phyloP scores from a whole-genome alignment of 2,797 vertebrate species.

The Platyrinchus mystaceus region DNA sequence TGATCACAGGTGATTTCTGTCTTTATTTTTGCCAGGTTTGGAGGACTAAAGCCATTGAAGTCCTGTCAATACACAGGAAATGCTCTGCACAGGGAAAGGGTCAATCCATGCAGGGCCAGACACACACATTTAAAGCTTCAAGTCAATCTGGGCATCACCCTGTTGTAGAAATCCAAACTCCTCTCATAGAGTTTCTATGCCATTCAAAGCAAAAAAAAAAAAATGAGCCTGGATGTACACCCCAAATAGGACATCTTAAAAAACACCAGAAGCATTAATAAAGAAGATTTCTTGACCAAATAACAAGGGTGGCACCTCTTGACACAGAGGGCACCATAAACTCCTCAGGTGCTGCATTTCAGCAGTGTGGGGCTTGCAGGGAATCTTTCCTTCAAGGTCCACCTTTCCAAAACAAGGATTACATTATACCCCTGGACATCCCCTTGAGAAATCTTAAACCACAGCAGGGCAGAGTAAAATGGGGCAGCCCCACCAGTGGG shows the following conservation, averaged over 20 bases:
- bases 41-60: not conserved
- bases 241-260: not conserved
- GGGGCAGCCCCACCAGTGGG: not conserved
- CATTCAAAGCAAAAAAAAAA: not conserved
- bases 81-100: rapidly evolving
- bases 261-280: not conserved
- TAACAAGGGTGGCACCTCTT: not conserved
- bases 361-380: not conserved
- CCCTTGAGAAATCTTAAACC: not conserved
- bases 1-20: not conserved
- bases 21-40: not conserved
- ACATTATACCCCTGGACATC: not conserved
- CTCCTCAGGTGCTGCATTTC: not conserved
- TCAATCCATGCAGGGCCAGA: not conserved
- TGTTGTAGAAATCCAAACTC: not conserved
- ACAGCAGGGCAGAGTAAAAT: not conserved
- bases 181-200: not conserved
- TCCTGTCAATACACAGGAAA: not conserved
- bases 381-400: not conserved
- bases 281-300: not conserved
- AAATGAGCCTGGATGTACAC: not conserved
- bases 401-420: not conserved
- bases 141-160: not conserved
- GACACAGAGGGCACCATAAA: not conserved
- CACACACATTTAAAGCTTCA: not conserved